phyloP scores from a whole-genome alignment of 2,888 invertebrate species.

The Galeruca laticollis region DNA sequence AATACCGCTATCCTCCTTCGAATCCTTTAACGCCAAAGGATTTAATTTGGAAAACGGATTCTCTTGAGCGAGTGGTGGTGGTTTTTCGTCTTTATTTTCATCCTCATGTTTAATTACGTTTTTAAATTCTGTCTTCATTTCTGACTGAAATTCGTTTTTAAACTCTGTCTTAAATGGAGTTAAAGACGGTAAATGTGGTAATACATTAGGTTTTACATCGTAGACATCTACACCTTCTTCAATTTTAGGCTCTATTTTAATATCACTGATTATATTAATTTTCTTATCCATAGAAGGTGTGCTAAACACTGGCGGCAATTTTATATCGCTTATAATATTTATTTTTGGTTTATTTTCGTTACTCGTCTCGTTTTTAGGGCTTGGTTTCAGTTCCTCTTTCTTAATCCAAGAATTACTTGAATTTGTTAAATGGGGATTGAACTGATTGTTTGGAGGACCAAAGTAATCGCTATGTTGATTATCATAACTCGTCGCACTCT shows the following conservation, averaged over 20 bases:
- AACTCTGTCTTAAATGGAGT: constrained; percentile 64
- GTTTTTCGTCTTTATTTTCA: constrained; percentile 46
- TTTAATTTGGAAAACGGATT: constrained; percentile 66
- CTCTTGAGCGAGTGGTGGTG: constrained; percentile 67
- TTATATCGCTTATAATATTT: constrained; percentile 66
- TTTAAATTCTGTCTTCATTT: constrained; percentile 59
- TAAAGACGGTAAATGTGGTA: constrained; percentile 58
- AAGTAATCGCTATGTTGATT: constrained; percentile 53
- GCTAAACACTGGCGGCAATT: constrained; percentile 59
- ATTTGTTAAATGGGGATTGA: constrained; percentile 55
- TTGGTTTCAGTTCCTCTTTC: constrained; percentile 57
- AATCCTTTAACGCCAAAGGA: constrained; percentile 61
- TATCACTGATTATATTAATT: constrained; percentile 65
- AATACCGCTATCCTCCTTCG: constrained; percentile 83
- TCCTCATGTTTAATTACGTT: constrained; percentile 65
- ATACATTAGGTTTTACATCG: constrained; percentile 66
- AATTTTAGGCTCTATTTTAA: constrained; percentile 63
- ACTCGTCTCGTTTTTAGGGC: constrained; percentile 59
- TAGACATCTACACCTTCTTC: constrained; percentile 69
- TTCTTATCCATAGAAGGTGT: constrained; percentile 57
- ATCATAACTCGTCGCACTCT: constrained; percentile 41
- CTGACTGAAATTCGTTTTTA: constrained; percentile 17
- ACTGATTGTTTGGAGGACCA: constrained; percentile 55
- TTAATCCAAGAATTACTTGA: constrained; percentile 60
- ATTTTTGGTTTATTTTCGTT: constrained; percentile 65